Evolutionary conservation across 2,888 invertebrate genomes (phyloP), one percentile per base, ranked within the genome.

Genomic region (Anarsia innoxiella): DNA sequence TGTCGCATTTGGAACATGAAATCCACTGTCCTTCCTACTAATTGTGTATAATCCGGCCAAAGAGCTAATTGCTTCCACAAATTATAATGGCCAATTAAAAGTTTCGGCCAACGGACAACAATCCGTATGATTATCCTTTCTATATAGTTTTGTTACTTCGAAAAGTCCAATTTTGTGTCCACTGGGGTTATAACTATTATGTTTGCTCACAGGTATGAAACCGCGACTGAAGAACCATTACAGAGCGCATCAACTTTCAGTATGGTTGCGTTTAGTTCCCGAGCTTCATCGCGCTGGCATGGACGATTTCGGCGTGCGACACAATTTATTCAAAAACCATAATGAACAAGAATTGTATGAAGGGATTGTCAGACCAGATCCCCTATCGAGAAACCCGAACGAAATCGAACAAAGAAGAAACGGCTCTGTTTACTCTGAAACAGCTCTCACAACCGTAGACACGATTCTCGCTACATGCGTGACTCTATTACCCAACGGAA

Each of bases 261-360:
- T 97, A 29, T 98, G 98, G 98, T 79, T 97, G 5, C 92, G 97
- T 3, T 88, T 97, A 4, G 93, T 98, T 31, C 97, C 97, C 0
- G 96, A 97, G 69, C 87, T 95, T 0, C 94, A 95, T 66, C 86
- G 94, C 36, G 92, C 93, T 0, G 94, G 94, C 2, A 94, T 94
- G 93, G 94, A 94, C 59, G 94, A 94, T 70, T 94, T 93, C 5
- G 92, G 93, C 28, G 91, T 93, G 1, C 86, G 93, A 31, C 95
- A 96, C 80, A 96, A 97, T 76, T 88, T 96, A 48, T 94, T 97
- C 77, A 89, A 92, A 49, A 93, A 95, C 78, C 93, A 95, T 77
- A 93, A 94, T 66, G 95, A 96, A 68, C 91, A 92, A 50, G 92
- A 93, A 45, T 84, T 96, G 13, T 97, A 96, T 79, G 96, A 96